Percentiles rank a stretch among this genome's conserved stretches.
Evolutionary conservation across 2,113 vertebrate species (phyloP).

Genomic region (Alaudala cheleensis): DNA sequence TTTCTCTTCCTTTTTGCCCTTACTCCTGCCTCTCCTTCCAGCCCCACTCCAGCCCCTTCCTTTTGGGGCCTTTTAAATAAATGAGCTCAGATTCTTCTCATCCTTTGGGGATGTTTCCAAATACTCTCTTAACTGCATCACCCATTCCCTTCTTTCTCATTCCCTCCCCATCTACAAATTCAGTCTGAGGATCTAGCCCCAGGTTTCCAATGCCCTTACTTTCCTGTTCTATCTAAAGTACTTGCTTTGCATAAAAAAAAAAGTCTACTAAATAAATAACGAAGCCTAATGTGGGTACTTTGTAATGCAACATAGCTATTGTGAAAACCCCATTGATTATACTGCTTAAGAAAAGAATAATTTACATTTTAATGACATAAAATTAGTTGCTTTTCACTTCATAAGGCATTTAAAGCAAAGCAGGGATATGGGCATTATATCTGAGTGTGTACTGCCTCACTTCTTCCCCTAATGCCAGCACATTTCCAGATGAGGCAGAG

Average conservation of each 20-base stretch:
- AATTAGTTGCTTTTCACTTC: not conserved
- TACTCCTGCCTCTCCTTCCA: not conserved
- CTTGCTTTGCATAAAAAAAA: not conserved
- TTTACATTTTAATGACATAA: slow-evolving; percentile 25
- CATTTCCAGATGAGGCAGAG: not conserved
- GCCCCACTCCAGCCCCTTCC: not conserved
- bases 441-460: not conserved
- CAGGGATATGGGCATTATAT: not conserved
- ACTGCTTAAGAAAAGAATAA: not conserved
- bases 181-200: not conserved
- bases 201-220: not conserved
- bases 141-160: not conserved
- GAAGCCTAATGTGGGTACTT: not conserved
- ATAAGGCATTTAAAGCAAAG: not conserved
- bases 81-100: not conserved
- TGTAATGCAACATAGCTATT: not conserved
- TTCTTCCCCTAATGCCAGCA: not conserved
- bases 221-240: not conserved
- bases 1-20: not conserved
- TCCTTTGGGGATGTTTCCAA: not conserved
- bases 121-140: not conserved
- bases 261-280: slow-evolving; percentile 3
- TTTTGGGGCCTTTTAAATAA: not conserved
- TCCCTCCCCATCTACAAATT: not conserved
- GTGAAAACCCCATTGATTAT: slow-evolving; percentile 17